Evolutionary conservation across 2,888 invertebrate species (phyloP), one percentile per base, ranked within the genome.

Genomic region (Mesorhabditis spiculigera): DNA sequence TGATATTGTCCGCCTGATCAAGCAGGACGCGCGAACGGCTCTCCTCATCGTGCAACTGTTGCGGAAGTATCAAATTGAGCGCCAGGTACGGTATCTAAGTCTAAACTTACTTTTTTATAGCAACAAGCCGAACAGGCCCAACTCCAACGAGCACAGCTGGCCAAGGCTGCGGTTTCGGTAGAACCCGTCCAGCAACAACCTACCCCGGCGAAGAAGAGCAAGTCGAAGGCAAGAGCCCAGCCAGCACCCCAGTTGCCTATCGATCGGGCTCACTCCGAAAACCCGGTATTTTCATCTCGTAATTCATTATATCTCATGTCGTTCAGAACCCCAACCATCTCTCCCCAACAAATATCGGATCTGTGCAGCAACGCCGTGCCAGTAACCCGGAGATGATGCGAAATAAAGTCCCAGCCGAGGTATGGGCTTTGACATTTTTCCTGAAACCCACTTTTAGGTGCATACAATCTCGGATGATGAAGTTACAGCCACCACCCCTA

Each of bases 1-100:
- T 64, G 85, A 85, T 67, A 81, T 85, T 68, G 81, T 80, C 6
- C 79, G 83, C 42, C 65, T 76, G 43, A 76, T 78, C 42, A 76
- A 78, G 63, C 76, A 75, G 68, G 82, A 86, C 67, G 75, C 81
- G 5, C 71, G 81, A 43, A 79, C 82, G 5, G 82, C 85, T 41
- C 73, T 85, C 5, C 75, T 85, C 43, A 83, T 85, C 44, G 83
- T 85, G 3, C 82, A 82, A 8, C 73, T 85, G 28, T 69, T 85
- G 58, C 77, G 81, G 42, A 76, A 78, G 43, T 84, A 79, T 68
- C 81, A 84, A 45, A 68, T 78, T 63, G 81, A 82, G 72, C 67
- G 78, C 67, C 68, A 71, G 58, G 58, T 50, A 50, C 8, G 10
- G n/a, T 28, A 28, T 28, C 28, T 28, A 28, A 28, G 28, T 3